Evolutionary conservation across 2,797 vertebrate genomes (phyloP).

Genomic region (Sparus aurata): DNA sequence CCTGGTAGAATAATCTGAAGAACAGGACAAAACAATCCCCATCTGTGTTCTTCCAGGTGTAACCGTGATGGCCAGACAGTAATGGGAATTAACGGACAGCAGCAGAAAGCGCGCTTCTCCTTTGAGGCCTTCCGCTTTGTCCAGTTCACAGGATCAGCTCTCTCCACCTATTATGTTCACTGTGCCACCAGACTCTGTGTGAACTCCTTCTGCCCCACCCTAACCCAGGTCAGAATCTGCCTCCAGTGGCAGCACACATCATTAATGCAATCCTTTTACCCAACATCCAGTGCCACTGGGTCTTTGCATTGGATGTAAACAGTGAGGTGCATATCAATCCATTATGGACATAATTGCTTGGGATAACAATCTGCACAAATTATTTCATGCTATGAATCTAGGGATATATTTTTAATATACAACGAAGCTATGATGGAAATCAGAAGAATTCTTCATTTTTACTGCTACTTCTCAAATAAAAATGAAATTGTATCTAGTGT

Average conservation of each 20-base stretch:
- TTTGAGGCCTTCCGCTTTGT: conserved; percentile 84
- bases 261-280: neutral
- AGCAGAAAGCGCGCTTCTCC: conserved; percentile 81
- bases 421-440: neutral
- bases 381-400: neutral
- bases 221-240: conserved; percentile 69
- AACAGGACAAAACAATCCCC: neutral
- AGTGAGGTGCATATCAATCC: rapidly evolving
- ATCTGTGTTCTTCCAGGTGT: conserved; percentile 69
- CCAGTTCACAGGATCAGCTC: conserved; percentile 31
- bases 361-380: neutral
- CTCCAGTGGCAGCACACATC: neutral
- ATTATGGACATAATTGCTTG: neutral
- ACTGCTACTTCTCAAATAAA: neutral
- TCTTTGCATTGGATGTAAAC: neutral
- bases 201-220: conserved; percentile 58
- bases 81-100: conserved; percentile 72
- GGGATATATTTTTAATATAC: neutral
- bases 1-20: neutral
- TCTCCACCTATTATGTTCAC: conserved; percentile 83
- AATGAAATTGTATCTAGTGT: too few species aligned
- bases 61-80: conserved; percentile 76
- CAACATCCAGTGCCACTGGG: neutral
- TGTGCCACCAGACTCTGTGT: conserved; percentile 83
- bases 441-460: neutral